A percentile compares a stretch with the other conserved stretches of the same genome.
Conservation (phyloP, 2,797 vertebrate genomes). For the Rhinichthys osculus region DNA sequence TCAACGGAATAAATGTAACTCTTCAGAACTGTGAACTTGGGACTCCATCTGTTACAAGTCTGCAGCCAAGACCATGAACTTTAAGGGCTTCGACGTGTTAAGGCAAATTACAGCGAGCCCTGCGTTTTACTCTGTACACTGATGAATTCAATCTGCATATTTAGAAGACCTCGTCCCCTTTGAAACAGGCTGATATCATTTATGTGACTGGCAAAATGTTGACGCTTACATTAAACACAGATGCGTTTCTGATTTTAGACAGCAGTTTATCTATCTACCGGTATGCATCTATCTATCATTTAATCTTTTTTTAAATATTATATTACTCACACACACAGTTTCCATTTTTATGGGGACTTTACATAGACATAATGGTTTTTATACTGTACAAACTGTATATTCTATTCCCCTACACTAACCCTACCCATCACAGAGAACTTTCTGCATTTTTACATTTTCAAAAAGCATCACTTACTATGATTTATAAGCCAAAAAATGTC, state of each 20-base stretch:
- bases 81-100: constrained; percentile 44
- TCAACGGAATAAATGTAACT: constrained; percentile 57
- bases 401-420: too few relatives aligned
- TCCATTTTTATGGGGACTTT: background rate
- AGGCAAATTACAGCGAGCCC: constrained; percentile 50
- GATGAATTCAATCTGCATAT: constrained; percentile 41
- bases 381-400: background rate
- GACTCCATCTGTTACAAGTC: constrained; percentile 54
- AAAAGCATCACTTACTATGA: background rate
- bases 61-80: constrained; percentile 56
- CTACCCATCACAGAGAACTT: too few relatives aligned
- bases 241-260: constrained; percentile 31
- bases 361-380: background rate
- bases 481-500: background rate
- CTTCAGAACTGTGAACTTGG: constrained; percentile 42
- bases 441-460: background rate
- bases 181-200: constrained; percentile 15
- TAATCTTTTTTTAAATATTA: too few relatives aligned
- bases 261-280: background rate
- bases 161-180: background rate
- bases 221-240: constrained; percentile 28
- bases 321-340: too few relatives aligned
- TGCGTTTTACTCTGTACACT: constrained; percentile 22
- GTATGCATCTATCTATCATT: background rate
- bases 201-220: constrained; percentile 31